Evolutionary conservation across 2,888 invertebrate genomes (phyloP).

Genomic region (Callimorpha dominula): DNA sequence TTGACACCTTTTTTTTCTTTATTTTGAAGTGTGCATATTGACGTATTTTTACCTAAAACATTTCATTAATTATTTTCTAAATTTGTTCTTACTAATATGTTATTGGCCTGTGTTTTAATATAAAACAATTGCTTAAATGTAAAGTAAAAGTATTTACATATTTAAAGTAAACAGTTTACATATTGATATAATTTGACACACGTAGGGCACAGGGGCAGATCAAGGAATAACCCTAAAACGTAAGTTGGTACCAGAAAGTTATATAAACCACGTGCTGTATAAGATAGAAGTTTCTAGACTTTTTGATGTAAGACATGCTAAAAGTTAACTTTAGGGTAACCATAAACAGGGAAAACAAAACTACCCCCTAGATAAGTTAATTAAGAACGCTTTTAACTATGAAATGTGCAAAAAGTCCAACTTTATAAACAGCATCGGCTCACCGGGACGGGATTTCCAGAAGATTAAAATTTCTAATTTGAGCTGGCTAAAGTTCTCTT

Average conservation of each 20-base stretch:
- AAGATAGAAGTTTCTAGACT: neutral
- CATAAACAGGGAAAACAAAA: neutral
- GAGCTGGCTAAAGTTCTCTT: constrained; percentile 78
- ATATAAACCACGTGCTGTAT: neutral
- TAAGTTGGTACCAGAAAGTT: neutral
- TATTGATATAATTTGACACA: too few species aligned
- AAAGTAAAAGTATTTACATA: neutral
- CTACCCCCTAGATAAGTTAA: constrained; percentile 22
- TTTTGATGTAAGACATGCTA: neutral
- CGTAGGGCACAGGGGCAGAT: too few species aligned
- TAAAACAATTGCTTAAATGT: neutral
- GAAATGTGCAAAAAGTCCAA: constrained; percentile 59
- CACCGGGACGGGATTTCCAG: constrained; percentile 68
- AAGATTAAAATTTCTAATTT: constrained; percentile 82
- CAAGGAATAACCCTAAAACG: neutral
- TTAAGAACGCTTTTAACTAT: constrained; percentile 41
- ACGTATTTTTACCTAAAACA: neutral
- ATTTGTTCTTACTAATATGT: neutral
- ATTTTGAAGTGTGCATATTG: constrained; percentile 29
- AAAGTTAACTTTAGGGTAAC: neutral
- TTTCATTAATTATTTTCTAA: neutral
- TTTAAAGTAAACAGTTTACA: too few species aligned
- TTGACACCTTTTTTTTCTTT: constrained; percentile 60
- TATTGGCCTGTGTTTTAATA: neutral
- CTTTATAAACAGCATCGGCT: constrained; percentile 62